Base-by-base conservation (phyloP, 2,888 invertebrate genomes). In the Smittia sp. region DNA sequence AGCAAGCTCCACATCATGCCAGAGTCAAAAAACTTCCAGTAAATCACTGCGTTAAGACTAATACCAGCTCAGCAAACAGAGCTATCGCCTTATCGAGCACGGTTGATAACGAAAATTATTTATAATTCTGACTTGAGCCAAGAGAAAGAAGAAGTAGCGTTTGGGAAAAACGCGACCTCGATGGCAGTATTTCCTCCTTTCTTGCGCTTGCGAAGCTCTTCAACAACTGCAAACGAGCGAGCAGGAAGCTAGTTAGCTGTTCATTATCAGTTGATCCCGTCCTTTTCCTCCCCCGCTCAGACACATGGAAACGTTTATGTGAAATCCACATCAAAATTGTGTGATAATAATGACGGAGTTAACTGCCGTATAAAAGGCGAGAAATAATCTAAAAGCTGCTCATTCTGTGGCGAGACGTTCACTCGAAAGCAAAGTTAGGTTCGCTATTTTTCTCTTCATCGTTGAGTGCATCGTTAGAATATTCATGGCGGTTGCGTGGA, bases 11-110 rank as follows among this genome's bases (percentile, higher is more conserved):
- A 63, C 24, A 63, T 63, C 63, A 58, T 2, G 11, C 11, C 27
- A 9, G 9, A 22, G 27, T 58, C 24, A 58, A 24, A 27, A 63
- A 25, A 63, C 25, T 63, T 25, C n/a, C 24, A 63, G 27, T 63
- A 63, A 63, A 63, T 63, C 63, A 63, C 63, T 63, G 24, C 63
- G 24, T 20, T 63, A 63, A 63, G 24, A 63, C 63, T 63, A 63
- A 63, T 25, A 63, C 63, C 63, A 63, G 63, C 27, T 63, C 63
- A 63, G 58, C n/a, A 58, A 58, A 58, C 58, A 58, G 22, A 58
- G 4, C 46, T 58, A 58, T 58, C 58, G n/a, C 15, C 46, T 58
- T 58, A 22, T 22, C 22, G n/a, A 22, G 18, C 3, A 58, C 58
- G 58, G 13, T 58, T 22, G 58, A 58, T 58, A 58, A 58, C 20